Evolutionary conservation across 64 coral and sea anemone species (phyloP), one percentile per base, ranked within the genome.

Genomic region (Pocillopora damicornis): DNA sequence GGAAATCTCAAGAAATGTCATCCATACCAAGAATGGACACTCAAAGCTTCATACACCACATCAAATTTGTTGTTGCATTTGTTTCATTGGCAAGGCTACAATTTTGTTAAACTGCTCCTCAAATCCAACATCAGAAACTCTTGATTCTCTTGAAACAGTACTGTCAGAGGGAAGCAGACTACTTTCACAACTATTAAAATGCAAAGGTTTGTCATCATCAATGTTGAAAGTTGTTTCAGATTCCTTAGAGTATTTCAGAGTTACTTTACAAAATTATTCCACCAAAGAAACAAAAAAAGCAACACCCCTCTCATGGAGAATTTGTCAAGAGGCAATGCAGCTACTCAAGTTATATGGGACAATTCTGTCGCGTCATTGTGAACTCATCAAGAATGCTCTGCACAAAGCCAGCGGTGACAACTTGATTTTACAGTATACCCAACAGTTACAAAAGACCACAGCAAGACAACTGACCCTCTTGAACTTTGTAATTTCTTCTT

Each of bases 61-160:
- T 13, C 81, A 84, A 84, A 38, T 84, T 84, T 84, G 81, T 56
- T 84, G 81, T 58, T 84, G 81, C 71, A 64, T 84, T 36, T 84
- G 81, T 71, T 71, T 84, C 12, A 11, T 84, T 20, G 51, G 63
- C 64, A 84, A 84, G 63, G 63, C 63, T 58, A 22, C 81, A 1
- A 84, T 84, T 84, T 84, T 38, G 20, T 56, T 69, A 18, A 51
- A 84, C 81, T 58, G 63, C 25, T 2, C 1, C 9, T 4, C 81
- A 80, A 63, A 80, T 84, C 7, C 37, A 30, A 83, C n/a, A 38
- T 23, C 81, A 51, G 63, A 84, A 72, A 84, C 7, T 56, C 15
- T 56, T 15, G 61, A 84, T 8, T 45, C 63, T 20, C 12, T 14
- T 71, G 30, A 63, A 13, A 58, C 67, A 64, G 23, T 57, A 10